These are phyloP conservation scores for Laodelphax striatellus DNA, from an alignment of 1,140 invertebrate genomes.

Conservation along the genomic window DNA sequence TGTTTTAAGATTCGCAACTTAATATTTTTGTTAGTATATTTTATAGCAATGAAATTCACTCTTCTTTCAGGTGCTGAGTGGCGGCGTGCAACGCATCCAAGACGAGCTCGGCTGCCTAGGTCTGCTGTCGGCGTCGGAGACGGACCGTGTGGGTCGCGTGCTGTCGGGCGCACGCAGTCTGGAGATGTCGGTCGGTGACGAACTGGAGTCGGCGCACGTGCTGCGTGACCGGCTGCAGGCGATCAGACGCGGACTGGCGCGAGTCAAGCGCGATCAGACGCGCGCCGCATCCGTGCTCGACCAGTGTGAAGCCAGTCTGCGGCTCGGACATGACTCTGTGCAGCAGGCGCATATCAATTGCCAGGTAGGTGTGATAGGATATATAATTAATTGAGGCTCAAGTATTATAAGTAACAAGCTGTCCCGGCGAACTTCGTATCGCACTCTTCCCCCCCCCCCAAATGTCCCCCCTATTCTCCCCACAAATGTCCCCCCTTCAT, in stretches of 20 bases:
- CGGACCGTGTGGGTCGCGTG: slow-evolving; percentile 58
- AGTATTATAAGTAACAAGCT: no score
- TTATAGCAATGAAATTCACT: not conserved
- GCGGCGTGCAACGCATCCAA: slow-evolving; percentile 45
- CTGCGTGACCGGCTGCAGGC: slow-evolving; percentile 55
- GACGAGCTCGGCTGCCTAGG: slow-evolving; percentile 64
- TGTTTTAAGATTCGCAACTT: no score
- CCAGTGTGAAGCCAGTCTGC: slow-evolving; percentile 35
- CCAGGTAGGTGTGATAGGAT: slow-evolving; percentile 13
- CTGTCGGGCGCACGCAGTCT: slow-evolving; percentile 52
- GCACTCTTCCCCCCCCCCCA: no score
- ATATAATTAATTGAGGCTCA: no score
- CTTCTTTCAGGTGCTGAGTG: slow-evolving; percentile 8
- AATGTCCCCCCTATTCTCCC: no score
- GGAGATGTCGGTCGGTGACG: slow-evolving; percentile 55
- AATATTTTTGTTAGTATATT: no score
- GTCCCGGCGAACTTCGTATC: no score
- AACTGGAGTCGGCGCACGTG: slow-evolving; percentile 55
- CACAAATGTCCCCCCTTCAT: no score
- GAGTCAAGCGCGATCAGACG: slow-evolving; percentile 50
- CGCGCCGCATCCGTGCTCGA: slow-evolving; percentile 35
- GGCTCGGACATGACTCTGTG: slow-evolving; percentile 15
- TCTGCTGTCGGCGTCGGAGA: slow-evolving; percentile 53
- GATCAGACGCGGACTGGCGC: slow-evolving; percentile 51
- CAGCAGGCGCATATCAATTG: slow-evolving; percentile 23